phyloP scores from a whole-genome alignment of 37 sponge, comb jelly and placozoan genomes.

The Petrosia ficiformis region DNA sequence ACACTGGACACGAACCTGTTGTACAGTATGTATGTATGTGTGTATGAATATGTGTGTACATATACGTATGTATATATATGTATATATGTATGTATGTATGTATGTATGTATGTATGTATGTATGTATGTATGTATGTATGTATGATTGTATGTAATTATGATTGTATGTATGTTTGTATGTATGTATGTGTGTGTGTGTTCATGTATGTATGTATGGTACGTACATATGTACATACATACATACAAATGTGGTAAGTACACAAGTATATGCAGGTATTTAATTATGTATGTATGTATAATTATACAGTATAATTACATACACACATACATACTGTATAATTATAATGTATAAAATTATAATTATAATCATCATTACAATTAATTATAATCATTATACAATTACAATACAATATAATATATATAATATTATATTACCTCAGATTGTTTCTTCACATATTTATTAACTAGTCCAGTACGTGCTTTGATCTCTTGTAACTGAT shows the following conservation, averaged over 20 bases:
- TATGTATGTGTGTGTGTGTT: no score
- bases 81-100: neutral
- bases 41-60: neutral
- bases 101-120: neutral
- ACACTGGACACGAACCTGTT: conserved; percentile 64
- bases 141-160: no score
- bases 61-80: neutral
- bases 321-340: no score
- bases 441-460: conserved; percentile 77
- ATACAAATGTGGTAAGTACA: no score
- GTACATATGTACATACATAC: no score
- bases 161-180: no score
- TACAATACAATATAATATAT: neutral
- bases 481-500: conserved; percentile 81
- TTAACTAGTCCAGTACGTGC: conserved; percentile 66
- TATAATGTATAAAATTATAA: no score
- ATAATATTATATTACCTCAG: conserved; percentile 52
- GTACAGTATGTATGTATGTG: neutral
- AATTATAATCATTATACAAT: neutral
- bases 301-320: no score
- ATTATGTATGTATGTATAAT: no score
- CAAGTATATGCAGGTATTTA: no score
- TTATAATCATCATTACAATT: neutral
- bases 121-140: no score
- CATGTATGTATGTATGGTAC: no score